These are phyloP conservation scores for Lytechinus pictus DNA, from an alignment of 35 echinoderm and acorn worm species.

Conservation along the genomic window DNA sequence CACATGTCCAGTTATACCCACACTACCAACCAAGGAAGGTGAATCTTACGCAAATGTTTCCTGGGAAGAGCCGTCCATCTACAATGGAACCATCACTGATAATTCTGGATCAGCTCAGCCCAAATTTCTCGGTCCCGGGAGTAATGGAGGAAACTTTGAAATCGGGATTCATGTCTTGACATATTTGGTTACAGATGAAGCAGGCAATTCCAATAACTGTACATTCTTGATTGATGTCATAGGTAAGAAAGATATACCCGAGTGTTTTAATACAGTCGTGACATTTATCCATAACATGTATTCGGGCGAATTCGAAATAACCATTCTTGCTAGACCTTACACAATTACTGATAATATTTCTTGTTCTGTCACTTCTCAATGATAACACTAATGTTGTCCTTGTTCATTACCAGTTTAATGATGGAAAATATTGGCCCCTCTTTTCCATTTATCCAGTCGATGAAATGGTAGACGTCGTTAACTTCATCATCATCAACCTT, in stretches of 20 bases:
- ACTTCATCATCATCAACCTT: background rate
- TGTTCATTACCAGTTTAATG: no score
- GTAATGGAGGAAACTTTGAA: background rate
- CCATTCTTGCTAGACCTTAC: background rate
- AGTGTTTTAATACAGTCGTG: background rate
- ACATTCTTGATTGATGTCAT: background rate
- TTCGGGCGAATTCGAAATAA: background rate
- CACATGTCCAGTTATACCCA: background rate
- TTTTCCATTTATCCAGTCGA: no score
- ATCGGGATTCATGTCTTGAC: background rate
- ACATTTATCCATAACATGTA: background rate
- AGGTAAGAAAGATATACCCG: background rate
- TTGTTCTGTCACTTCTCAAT: background rate
- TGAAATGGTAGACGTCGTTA: no score
- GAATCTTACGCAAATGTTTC: background rate
- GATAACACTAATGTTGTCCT: background rate
- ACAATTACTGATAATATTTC: background rate
- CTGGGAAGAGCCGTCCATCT: background rate
- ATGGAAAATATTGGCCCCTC: no score
- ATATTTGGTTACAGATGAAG: background rate
- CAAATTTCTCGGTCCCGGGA: background rate
- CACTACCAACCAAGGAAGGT: background rate
- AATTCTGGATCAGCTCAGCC: background rate
- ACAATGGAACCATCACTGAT: background rate
- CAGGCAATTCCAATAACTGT: background rate